Evolutionary conservation across 2,888 invertebrate genomes (phyloP), one percentile per base, ranked within the genome.

Genomic region (Cerastoderma edule): DNA sequence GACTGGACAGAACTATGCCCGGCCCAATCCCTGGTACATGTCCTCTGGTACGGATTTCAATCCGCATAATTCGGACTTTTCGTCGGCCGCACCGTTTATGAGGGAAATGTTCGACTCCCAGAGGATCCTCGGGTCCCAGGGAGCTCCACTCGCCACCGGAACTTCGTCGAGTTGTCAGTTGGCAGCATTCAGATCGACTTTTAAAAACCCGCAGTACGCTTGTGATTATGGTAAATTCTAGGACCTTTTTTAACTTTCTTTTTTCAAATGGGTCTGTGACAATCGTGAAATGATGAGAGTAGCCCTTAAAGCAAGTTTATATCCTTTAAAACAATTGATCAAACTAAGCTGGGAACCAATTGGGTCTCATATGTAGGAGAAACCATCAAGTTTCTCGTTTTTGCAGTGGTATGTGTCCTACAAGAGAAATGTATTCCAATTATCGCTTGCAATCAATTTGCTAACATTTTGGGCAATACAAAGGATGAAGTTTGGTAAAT

Each of bases 151-250:
- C 60, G 60, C 79, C 8, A 73, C 88, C 30, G 81, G 76, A 22
- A 85, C 88, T 57, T 68, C 78, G n/a, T 83, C 88, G 16, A 89
- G 89, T 72, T 90, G 90, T 70, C 90, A 90, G 67, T 84, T 90
- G 19, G 89, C 90, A 0, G 88, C 90, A n/a, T 90, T 90, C 78
- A 75, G 89, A 54, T 75, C 87, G 1, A 87, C 88, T 0, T 90
- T 90, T 75, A 90, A 90, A 71, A 77, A 89, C n/a, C 66, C 87
- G 2, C 82, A 88, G 13, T 90, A 89, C 63, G 83, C 88, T 6
- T 90, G 89, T 80, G 90, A 90, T 77, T 89, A 89, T 63, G 85
- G 83, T 24, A 84, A 84, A 68, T 85, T 85, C 72, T 85, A 57
- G 78, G 44, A 30, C 39, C 2, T 4, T 24, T 30, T 27, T 53